phyloP scores from a whole-genome alignment of 1,140 invertebrate genomes.

The Cotesia chilonis region DNA sequence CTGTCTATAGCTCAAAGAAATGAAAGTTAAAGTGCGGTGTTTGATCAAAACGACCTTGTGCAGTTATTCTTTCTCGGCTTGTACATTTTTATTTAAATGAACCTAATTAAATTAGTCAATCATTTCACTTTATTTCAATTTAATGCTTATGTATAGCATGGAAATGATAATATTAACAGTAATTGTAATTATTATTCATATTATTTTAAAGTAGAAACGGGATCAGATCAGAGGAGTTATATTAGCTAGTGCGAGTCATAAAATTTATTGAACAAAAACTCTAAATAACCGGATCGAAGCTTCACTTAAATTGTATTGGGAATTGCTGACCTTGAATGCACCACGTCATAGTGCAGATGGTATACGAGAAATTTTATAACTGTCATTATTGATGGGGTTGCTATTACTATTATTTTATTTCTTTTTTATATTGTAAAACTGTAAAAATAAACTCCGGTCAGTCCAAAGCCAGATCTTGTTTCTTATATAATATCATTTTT shows the following conservation, averaged over 20 bases:
- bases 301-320: background rate
- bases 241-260: background rate
- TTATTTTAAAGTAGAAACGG: background rate
- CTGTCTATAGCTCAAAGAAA: constrained; percentile 22
- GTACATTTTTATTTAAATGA: constrained; percentile 2
- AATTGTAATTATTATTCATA: background rate
- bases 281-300: background rate
- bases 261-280: background rate
- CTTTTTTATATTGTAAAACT: background rate
- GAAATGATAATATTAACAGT: no score
- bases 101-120: constrained; percentile 20
- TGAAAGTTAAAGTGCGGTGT: constrained; percentile 35
- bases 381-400: background rate
- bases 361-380: background rate
- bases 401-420: background rate
- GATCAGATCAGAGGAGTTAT: background rate
- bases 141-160: no score
- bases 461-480: no score
- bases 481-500: no score
- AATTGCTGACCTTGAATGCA: constrained; percentile 5
- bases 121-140: constrained; percentile 8
- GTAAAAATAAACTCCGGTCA: background rate
- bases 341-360: constrained; percentile 19
- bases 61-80: constrained; percentile 5
- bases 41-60: constrained; percentile 33